Conservation (phyloP, 2,888 invertebrate species). For the Drosophila melanosoma region DNA sequence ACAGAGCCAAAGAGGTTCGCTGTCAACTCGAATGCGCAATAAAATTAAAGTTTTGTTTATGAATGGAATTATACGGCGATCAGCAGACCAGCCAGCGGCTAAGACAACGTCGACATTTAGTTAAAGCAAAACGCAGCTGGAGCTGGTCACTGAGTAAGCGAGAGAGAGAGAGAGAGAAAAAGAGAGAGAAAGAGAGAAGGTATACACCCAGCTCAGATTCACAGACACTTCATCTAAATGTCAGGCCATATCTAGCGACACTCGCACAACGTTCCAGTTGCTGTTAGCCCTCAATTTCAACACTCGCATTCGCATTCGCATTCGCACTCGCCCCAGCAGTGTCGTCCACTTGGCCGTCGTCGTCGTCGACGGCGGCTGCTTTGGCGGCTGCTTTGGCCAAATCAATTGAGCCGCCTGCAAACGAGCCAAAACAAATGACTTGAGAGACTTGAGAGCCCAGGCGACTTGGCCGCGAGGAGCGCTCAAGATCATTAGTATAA, state of each 20-base stretch:
- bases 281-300: constrained; percentile 69
- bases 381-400: constrained; percentile 79
- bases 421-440: constrained; percentile 79
- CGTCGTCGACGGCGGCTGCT: constrained; percentile 61
- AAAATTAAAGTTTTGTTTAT: constrained; percentile 83
- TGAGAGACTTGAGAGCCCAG: constrained; percentile 45
- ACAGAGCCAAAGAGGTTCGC: constrained; percentile 22
- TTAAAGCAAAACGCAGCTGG: constrained; percentile 65
- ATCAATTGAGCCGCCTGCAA: constrained; percentile 80
- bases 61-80: constrained; percentile 79
- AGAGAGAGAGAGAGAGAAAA: constrained; percentile 2
- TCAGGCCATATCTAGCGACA: constrained; percentile 83
- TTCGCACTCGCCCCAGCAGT: constrained; percentile 53
- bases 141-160: constrained; percentile 33
- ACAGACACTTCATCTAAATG: constrained; percentile 84
- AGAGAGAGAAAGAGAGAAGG: background rate
- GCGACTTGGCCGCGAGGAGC: constrained; percentile 54
- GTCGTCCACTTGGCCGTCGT: constrained; percentile 39
- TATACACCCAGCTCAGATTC: constrained; percentile 69
- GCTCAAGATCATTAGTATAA: constrained; percentile 82
- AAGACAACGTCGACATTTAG: constrained; percentile 58
- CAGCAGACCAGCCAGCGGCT: constrained; percentile 30
- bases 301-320: constrained; percentile 61
- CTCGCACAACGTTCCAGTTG: constrained; percentile 61
- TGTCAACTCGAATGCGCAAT: constrained; percentile 70